Percentiles rank a stretch among this genome's conserved stretches.
Evolutionary conservation across 37 sponge, comb jelly and placozoan genomes (phyloP).

Genomic region (Agelas oroides): DNA sequence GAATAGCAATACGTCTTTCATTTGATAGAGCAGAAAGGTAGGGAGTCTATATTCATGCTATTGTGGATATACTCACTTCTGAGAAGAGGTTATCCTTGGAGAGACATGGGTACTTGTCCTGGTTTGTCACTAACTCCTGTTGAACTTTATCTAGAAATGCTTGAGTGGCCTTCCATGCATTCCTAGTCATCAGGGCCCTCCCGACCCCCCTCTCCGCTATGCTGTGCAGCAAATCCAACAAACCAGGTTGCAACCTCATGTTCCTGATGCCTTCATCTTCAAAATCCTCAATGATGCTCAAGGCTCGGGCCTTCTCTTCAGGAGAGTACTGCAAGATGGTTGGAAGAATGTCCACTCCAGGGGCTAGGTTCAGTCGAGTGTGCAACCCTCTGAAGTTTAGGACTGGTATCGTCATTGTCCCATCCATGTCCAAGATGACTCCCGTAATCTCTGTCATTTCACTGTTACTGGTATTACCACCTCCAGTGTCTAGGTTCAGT

Average conservation of each 20-base stretch:
- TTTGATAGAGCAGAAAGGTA: too few relatives aligned
- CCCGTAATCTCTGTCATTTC: conserved; percentile 36
- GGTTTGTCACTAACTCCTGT: conserved; percentile 1
- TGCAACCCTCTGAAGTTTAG: conserved; percentile 53
- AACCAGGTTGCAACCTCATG: conserved; percentile 59
- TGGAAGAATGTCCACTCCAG: conserved; percentile 40
- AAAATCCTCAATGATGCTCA: conserved; percentile 64
- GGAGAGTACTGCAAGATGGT: conserved; percentile 35
- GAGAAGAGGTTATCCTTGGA: conserved; percentile 46
- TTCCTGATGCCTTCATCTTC: conserved; percentile 56
- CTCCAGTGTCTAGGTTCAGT: not conserved
- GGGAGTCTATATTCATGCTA: too few relatives aligned
- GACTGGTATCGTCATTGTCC: conserved; percentile 74
- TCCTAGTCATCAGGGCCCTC: conserved; percentile 69
- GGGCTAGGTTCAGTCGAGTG: conserved; percentile 23
- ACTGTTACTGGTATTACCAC: not conserved
- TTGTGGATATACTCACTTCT: conserved; percentile 44
- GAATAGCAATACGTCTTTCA: too few relatives aligned
- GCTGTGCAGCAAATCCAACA: conserved; percentile 59
- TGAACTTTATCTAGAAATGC: conserved; percentile 43
- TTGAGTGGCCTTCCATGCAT: conserved; percentile 31
- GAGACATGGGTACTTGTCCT: conserved; percentile 22
- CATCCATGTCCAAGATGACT: conserved; percentile 87
- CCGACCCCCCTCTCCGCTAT: conserved; percentile 19
- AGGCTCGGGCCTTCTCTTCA: conserved; percentile 35